Percentiles rank a stretch among this genome's conserved stretches.
Evolutionary conservation across 2,888 invertebrate species (phyloP).

Genomic region (Alcis repandata): DNA sequence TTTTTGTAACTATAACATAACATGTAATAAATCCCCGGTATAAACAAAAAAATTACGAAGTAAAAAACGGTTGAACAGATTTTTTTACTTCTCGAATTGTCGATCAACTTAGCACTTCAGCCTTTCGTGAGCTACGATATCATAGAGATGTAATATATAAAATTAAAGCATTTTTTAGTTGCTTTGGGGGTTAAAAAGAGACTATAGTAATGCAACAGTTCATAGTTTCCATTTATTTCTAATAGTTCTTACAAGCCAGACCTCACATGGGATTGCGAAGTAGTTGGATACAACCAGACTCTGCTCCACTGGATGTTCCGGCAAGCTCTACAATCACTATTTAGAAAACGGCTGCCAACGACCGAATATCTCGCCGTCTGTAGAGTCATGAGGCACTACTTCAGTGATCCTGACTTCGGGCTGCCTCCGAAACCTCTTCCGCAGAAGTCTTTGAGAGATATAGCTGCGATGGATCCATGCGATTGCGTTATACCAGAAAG

Average conservation of each 20-base stretch:
- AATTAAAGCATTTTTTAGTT: too few relatives aligned
- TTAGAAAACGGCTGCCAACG: slow-evolving; percentile 57
- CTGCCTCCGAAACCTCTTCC: slow-evolving; percentile 64
- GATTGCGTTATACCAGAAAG: slow-evolving; percentile 66
- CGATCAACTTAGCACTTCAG: too few relatives aligned
- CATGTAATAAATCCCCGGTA: too few relatives aligned
- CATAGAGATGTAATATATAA: too few relatives aligned
- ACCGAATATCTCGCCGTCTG: slow-evolving; percentile 60
- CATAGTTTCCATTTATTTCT: neutral
- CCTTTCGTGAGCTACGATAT: too few relatives aligned
- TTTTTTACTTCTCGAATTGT: too few relatives aligned
- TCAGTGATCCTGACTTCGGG: slow-evolving; percentile 77
- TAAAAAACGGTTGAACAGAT: too few relatives aligned
- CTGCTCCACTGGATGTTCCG: slow-evolving; percentile 80
- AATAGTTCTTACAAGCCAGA: slow-evolving; percentile 76
- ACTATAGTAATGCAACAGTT: too few relatives aligned
- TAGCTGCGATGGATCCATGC: slow-evolving; percentile 65
- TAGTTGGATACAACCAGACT: slow-evolving; percentile 65
- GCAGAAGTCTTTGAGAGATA: slow-evolving; percentile 56
- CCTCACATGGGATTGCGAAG: slow-evolving; percentile 66
- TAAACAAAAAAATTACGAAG: too few relatives aligned
- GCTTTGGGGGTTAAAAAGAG: too few relatives aligned
- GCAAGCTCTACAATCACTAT: slow-evolving; percentile 68
- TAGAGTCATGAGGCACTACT: slow-evolving; percentile 62
- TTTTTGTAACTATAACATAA: neutral